phyloP scores from a whole-genome alignment of 2,888 invertebrate species.

The Masnerella sp. region DNA sequence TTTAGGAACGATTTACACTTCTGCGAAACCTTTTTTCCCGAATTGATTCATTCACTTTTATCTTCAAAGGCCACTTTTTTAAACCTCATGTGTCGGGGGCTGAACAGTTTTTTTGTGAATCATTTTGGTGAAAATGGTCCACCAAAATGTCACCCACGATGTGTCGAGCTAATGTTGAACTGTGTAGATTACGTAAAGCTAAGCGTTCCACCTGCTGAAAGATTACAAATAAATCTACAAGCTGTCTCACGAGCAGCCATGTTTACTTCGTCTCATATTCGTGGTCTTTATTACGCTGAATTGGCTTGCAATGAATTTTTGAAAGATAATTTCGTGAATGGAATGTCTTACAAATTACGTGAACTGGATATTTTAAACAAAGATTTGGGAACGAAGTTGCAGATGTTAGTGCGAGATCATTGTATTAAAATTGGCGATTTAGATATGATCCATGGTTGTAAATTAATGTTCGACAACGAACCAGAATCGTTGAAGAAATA shows the following conservation, averaged over 20 bases:
- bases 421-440: constrained; percentile 85
- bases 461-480: constrained; percentile 83
- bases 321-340: constrained; percentile 15
- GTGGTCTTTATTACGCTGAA: constrained; percentile 86
- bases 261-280: constrained; percentile 84
- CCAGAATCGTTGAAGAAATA: constrained; percentile 82
- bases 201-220: constrained; percentile 63
- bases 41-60: constrained; percentile 80
- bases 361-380: constrained; percentile 75
- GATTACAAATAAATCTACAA: constrained; percentile 81
- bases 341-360: constrained; percentile 49
- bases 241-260: constrained; percentile 86
- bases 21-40: constrained; percentile 82
- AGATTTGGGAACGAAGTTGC: constrained; percentile 78
- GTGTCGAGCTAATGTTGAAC: constrained; percentile 80
- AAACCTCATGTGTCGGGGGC: constrained; percentile 76
- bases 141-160: constrained; percentile 41
- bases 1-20: constrained; percentile 80
- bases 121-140: constrained; percentile 77
- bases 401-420: constrained; percentile 81
- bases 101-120: constrained; percentile 80
- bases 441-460: constrained; percentile 87
- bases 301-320: constrained; percentile 78
- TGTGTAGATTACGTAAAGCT: constrained; percentile 81
- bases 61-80: constrained; percentile 72